Conservation (phyloP, 2,797 vertebrate genomes). For the Ctenopoma multispine region DNA sequence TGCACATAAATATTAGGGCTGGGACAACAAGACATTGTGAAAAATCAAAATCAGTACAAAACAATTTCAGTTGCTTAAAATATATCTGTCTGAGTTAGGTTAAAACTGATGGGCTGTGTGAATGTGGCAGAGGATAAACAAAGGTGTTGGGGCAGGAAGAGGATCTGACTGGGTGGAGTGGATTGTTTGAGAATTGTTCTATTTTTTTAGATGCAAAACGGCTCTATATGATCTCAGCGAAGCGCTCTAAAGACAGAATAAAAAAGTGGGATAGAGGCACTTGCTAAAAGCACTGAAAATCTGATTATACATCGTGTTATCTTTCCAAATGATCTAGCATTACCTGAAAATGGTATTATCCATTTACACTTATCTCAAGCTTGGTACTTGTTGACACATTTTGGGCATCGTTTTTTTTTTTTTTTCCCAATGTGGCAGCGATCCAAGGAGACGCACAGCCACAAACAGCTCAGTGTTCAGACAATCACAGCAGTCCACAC, state of each 20-base stretch:
- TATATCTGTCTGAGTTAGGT: too few relatives aligned
- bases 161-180: too few relatives aligned
- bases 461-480: background rate
- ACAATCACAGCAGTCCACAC: constrained; percentile 5
- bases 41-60: too few relatives aligned
- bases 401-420: background rate
- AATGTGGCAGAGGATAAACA: too few relatives aligned
- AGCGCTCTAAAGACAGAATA: background rate
- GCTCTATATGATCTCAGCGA: background rate
- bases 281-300: background rate
- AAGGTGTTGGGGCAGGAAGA: too few relatives aligned
- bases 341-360: background rate
- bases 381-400: background rate
- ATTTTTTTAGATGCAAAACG: background rate
- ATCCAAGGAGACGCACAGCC: background rate
- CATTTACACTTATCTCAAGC: background rate
- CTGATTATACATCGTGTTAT: background rate
- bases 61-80: too few relatives aligned
- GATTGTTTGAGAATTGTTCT: too few relatives aligned
- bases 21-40: constrained; percentile 2
- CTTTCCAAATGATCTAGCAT: background rate
- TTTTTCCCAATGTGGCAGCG: background rate
- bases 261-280: background rate
- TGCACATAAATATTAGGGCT: constrained; percentile 9
- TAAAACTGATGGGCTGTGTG: too few relatives aligned